Base-by-base conservation (phyloP, 2,113 vertebrate genomes). In the Pelodiscus sinensis region DNA sequence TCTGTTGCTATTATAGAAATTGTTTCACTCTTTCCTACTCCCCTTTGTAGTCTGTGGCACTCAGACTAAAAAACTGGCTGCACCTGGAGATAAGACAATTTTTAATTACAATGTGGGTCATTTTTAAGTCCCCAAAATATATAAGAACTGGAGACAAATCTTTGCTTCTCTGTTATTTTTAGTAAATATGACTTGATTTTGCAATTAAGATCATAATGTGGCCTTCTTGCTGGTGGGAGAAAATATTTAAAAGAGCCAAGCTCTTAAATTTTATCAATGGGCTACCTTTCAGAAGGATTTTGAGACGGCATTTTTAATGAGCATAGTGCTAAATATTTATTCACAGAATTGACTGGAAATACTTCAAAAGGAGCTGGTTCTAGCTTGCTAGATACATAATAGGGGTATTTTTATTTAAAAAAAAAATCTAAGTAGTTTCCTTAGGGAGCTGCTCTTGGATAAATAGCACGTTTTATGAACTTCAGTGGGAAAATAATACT, bases 381-480 rank as follows among this genome's bases (percentile, higher is more conserved):
- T 94, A 84, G 93, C 95, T 94, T 95, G 85, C 88, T 96, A 89
- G 86, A 90, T 92, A 87, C 85, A 80, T 95, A 94, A 96, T 85
- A 93, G 79, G 93, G 94, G 44, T 44, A 92, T 96, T 97, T 95
- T 94, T 95, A 75, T 89, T 35, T n/a, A n/a, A n/a, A 54, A 51
- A 50, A 94, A 96, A 95, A 91, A 90, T 90, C 81, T 95, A 95
- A 97, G 83, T 0, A 0, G 55, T 87, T 95, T 80, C 92, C 92
- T 94, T 83, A 90, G 95, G 95, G 96, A 96, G 31, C 86, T 90
- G 75, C 93, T 94, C 86, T 89, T 94, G 91, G 85, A 94, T 89
- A 94, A 95, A 93, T 93, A 92, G 94, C 94, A 79, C 92, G 86
- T 91, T 94, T 94, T 96, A 90, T 95, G 85, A 93, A 91, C 83